A percentile compares a stretch with the other conserved stretches of the same genome.
Conservation (phyloP, 2,888 invertebrate species). For the Oligia fasciuncula region DNA sequence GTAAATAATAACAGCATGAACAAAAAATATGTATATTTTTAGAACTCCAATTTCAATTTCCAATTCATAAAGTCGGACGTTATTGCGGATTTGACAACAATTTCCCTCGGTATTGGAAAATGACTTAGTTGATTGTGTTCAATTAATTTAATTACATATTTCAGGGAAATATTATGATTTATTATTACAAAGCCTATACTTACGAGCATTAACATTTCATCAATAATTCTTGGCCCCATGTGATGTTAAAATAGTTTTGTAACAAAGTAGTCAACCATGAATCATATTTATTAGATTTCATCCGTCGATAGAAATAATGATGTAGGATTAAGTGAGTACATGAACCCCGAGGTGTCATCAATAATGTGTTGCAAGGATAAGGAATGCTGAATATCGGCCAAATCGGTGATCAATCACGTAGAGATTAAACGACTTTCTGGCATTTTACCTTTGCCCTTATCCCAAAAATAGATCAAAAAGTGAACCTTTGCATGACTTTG, state of each 20-base stretch:
- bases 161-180: not conserved
- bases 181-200: not conserved
- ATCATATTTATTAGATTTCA: constrained; percentile 55
- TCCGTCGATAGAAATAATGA: constrained; percentile 45
- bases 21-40: constrained; percentile 7
- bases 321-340: constrained; percentile 39
- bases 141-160: not conserved
- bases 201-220: constrained; percentile 32
- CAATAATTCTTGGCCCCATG: constrained; percentile 28
- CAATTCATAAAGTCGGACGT: not conserved
- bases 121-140: not conserved
- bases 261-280: constrained; percentile 39
- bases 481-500: constrained; percentile 34
- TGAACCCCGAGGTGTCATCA: constrained; percentile 45
- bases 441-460: constrained; percentile 53
- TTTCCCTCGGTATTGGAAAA: constrained; percentile 10
- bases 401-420: constrained; percentile 57
- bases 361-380: constrained; percentile 59
- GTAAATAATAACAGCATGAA: not conserved
- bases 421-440: constrained; percentile 57
- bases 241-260: constrained; percentile 24
- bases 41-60: constrained; percentile 18
- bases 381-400: constrained; percentile 45
- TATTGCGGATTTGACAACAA: not conserved
- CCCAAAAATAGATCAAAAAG: constrained; percentile 40